Percentiles rank a stretch among this genome's conserved stretches.
These are phyloP conservation scores for Onychomys torridus DNA, from an alignment of 2,797 vertebrate genomes.

Conservation along the genomic window DNA sequence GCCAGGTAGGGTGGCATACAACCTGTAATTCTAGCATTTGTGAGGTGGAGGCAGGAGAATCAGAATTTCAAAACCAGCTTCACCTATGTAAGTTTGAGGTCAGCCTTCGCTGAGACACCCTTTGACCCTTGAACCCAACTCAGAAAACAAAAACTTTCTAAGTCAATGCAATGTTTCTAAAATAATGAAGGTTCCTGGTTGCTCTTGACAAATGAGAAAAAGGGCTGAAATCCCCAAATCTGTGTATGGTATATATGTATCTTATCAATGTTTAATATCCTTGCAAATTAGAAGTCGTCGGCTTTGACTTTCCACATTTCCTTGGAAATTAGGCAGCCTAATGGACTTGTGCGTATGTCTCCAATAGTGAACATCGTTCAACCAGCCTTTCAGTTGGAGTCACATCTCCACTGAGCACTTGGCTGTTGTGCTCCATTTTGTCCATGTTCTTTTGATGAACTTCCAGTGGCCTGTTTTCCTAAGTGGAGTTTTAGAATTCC, in stretches of 20 bases:
- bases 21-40: not conserved
- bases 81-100: not conserved
- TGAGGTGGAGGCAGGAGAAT: not conserved
- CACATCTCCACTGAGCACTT: not conserved
- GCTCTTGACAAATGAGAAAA: slow-evolving; percentile 1
- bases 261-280: not conserved
- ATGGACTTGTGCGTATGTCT: not conserved
- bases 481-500: not conserved
- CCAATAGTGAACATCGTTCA: not conserved
- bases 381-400: not conserved
- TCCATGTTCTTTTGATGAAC: not conserved
- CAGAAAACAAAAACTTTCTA: not conserved
- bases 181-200: not conserved
- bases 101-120: not conserved
- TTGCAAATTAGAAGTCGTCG: not conserved
- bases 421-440: not conserved
- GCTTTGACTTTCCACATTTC: not conserved
- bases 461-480: not conserved
- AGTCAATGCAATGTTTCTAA: not conserved
- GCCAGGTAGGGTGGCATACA: not conserved
- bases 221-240: not conserved
- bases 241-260: not conserved
- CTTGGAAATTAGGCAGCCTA: slow-evolving; percentile 1
- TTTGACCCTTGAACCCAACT: not conserved
- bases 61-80: not conserved